Base-by-base conservation (phyloP, 2,888 invertebrate species). In the Drosophila monieri region DNA sequence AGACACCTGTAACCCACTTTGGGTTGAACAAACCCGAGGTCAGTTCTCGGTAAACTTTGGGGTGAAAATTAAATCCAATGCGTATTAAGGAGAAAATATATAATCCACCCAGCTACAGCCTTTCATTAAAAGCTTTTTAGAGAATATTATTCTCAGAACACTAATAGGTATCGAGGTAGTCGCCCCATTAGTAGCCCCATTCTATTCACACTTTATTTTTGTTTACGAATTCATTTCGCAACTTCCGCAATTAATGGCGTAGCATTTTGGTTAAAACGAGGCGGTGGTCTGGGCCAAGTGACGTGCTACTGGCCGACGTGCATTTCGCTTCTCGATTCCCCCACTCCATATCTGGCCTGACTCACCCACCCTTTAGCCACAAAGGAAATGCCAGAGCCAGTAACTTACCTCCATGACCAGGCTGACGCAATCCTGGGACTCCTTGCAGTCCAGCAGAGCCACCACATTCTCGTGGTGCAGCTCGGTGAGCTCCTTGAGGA, bases 401-500 rank as follows among this genome's bases (percentile, higher is more conserved):
- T n/a, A n/a, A n/a, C 30, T 94, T 92, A 97, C 97, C 95, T 99
- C 99, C 98, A 99, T 99, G 87, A 99, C 98, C 88, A 99, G 95
- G 93, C 96, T 98, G 78, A 99, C 99, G 93, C 98, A 96, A 85
- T 96, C 95, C 75, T 96, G 94, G 66, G 98, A 97, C 93, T 99
- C 99, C 93, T 98, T 98, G 93, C 99, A 99, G 93, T 99, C 98
- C 91, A 98, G 94, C 88, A 99, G 94, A 30, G 98, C 97, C 57
- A 99, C 99, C 76, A 99, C 97, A 94, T 99, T 99, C 89, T 99
- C 98, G 94, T 99, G 99, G 92, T 99, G 98, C 57, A 99, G 93
- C 91, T 97, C 97, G 25, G 99, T 99, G 89, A 99, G 93, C 93
- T 99, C 99, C 93, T 98, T 98, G 57, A 99, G 94, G 89, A 99